Evolutionary conservation across 1,140 invertebrate species (phyloP), one percentile per base, ranked within the genome.

Genomic region (Drosophila ohnishii): DNA sequence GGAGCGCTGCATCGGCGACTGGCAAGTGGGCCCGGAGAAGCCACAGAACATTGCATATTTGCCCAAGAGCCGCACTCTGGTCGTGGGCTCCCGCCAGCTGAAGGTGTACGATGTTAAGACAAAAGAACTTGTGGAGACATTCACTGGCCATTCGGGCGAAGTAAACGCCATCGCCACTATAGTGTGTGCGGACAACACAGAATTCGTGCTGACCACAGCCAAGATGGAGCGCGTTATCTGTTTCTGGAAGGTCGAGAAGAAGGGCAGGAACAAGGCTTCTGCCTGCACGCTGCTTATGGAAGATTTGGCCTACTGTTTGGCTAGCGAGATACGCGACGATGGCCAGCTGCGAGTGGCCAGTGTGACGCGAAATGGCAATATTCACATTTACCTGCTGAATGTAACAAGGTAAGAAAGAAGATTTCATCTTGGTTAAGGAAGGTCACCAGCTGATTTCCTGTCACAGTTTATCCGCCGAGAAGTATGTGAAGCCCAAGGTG

Each of bases 341-440:
- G 92, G 93, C 3, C 90, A 92, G 34, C 76, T 95, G 5, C 92
- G 93, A 59, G 78, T 96, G 37, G 93, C 93, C 8, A 95, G 95
- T 13, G 93, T 95, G 1, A 96, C 95, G 1, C 94, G 94, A 73
- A 95, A 94, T 90, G 96, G 96, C 14, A 94, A 95, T 42, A 94
- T 96, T 47, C 94, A 97, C 90, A 92, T 97, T 37, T 97, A 96
- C 92, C 93, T 95, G 73, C 94, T 96, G 73, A 94, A 94, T 70
- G 92, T 95, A 42, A 96, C 96, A 92, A 95, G 95, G 93, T 95
- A 91, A 64, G 39, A 7, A 91, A 61, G 39, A 7, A 1, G 0
- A 30, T 14, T 16, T 45, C 5, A 1, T 32, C 4, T 13, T 6
- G 4, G 0, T 19, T 35, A 14, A 11, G 0, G 9, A 42, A 14